These are phyloP conservation scores for Cistogaster globosa DNA, from an alignment of 2,888 invertebrate genomes.

Conservation along the genomic window DNA sequence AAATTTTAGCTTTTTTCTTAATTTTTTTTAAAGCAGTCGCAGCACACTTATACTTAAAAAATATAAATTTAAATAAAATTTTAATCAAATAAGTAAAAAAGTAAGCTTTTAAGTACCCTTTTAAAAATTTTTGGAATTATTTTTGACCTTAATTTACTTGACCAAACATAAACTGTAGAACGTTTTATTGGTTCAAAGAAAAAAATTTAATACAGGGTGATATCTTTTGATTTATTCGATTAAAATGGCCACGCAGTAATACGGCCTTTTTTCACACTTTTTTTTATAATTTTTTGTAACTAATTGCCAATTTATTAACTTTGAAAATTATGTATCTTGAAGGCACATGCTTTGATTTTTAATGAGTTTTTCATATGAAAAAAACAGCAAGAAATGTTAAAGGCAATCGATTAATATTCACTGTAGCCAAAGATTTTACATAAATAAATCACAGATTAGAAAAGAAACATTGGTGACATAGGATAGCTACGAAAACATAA, in stretches of 20 bases:
- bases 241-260: conserved; percentile 57
- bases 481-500: not conserved
- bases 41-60: too few relatives aligned
- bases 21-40: too few relatives aligned
- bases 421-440: conserved; percentile 11
- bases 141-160: not conserved
- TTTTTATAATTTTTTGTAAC: conserved; percentile 3
- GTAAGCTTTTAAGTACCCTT: too few relatives aligned
- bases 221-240: conserved; percentile 35
- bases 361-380: conserved; percentile 51
- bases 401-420: conserved; percentile 44
- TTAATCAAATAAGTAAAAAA: too few relatives aligned
- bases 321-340: conserved; percentile 61
- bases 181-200: not conserved
- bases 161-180: too few relatives aligned
- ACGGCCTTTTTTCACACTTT: conserved; percentile 7
- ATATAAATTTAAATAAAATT: too few relatives aligned
- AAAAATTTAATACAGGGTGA: not conserved
- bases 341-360: conserved; percentile 65
- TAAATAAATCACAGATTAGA: not conserved
- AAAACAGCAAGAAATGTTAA: not conserved
- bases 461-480: not conserved
- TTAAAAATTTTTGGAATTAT: too few relatives aligned
- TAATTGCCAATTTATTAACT: conserved; percentile 74
- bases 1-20: not conserved